Base-by-base conservation (phyloP, 2,888 invertebrate genomes). In the Orchestes rusci region DNA sequence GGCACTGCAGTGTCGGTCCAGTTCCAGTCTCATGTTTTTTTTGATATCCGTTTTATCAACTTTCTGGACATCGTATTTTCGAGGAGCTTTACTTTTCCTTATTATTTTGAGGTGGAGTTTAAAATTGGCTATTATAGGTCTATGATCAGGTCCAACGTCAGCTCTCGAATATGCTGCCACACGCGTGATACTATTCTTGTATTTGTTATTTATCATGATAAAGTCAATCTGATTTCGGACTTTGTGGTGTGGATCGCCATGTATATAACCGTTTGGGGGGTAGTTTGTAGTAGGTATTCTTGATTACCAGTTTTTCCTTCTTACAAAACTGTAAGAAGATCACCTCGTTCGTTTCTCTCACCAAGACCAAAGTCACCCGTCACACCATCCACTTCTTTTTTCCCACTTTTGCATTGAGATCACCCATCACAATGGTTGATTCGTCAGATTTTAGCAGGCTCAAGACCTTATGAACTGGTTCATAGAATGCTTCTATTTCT, bases 51-150 rank as follows among this genome's bases (percentile, higher is more conserved):
- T 31, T 31, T 31, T 31, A 13, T 31, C 13, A 31, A 31, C n/a
- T 13, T 31, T 31, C 31, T 31, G 31, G 13, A 31, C 31, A 31
- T 31, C 31, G 31, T 31, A 31, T 31, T 31, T 31, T 31, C 31
- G 31, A 12, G 10, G 13, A 12, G 31, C 1, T 31, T 8, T 31
- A n/a, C 12, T 27, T 37, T 37, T 37, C 12, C 15, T 23, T 37
- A 13, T 8, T 23, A 37, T 27, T n/a, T 37, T 7, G 10, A 37
- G 28, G 4, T 35, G 31, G 31, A 31, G 31, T 31, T 12, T 10
- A 10, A 31, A 31, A 31, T 31, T 31, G 31, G 31, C 31, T 31
- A 31, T 31, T 31, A 1, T 31, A 31, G 31, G 31, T 10, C 13
- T 31, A 31, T 31, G 31, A 12, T 31, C 31, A 31, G 31, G 13